A percentile compares a stretch with the other conserved stretches of the same genome.
Evolutionary conservation across 2,113 vertebrate species (phyloP).

Genomic region (Ictalurus furcatus): DNA sequence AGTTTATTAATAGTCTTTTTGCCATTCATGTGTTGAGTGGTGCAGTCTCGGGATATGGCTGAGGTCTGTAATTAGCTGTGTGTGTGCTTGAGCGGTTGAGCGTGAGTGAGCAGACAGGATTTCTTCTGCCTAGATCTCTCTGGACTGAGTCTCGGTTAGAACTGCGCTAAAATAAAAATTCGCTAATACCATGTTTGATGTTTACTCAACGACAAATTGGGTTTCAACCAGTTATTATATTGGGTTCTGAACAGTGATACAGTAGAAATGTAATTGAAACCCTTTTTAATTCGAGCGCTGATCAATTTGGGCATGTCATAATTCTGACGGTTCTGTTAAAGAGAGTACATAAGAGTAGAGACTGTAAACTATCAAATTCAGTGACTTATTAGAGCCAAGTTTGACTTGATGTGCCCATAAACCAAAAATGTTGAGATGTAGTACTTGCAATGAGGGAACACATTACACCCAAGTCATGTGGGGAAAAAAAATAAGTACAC

Average conservation of each 20-base stretch:
- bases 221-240: not conserved
- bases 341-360: not conserved
- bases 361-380: not conserved
- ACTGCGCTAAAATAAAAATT: not conserved
- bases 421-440: no score
- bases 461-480: no score
- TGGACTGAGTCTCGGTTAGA: not conserved
- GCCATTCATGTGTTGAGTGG: not conserved
- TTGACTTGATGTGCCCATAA: not conserved
- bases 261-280: no score
- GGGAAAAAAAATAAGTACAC: no score
- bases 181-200: no score
- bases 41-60: not conserved
- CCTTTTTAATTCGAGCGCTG: no score
- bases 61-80: not conserved
- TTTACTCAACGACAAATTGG: not conserved
- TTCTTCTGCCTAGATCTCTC: not conserved
- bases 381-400: not conserved
- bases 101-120: not conserved
- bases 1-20: not conserved
- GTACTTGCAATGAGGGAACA: no score
- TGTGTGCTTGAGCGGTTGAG: not conserved
- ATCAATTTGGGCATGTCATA: not conserved
- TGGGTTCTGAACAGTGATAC: not conserved
- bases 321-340: not conserved